Base-by-base conservation (phyloP, 2,113 vertebrate species). In the Malaclemys terrapin region DNA sequence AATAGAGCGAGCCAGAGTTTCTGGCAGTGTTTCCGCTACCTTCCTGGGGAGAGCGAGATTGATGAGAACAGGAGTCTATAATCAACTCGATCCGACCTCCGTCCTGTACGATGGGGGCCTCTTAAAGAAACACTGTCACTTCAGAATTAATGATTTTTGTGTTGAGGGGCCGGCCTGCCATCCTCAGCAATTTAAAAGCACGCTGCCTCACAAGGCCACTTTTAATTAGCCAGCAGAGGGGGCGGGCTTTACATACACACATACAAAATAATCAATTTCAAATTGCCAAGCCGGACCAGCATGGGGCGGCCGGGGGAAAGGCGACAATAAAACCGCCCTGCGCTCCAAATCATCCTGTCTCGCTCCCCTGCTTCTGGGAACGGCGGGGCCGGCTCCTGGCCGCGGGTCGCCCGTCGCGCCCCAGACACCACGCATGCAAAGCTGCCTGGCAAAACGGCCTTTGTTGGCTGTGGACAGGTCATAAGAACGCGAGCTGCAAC, bases 41-140 rank as follows among this genome's bases (percentile, higher is more conserved):
- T 80, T 80, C 87, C 69, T 59, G 59, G 57, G 79, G 50, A 57
- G 91, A n/a, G 29, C 19, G 38, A 92, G 91, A 92, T 92, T 88
- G 91, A 92, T 92, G 91, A 80, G 91, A 89, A 92, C 81, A 84
- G 82, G 72, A 84, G 87, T 88, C 75, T 82, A 80, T 84, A 84
- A 89, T 69, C 91, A 89, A 80, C 42, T 56, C 45, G 82, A 84
- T 84, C 50, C 82, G 13, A 88, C 91, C 91, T 72, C 69, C 65
- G 69, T 88, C 49, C 69, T 92, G 72, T 84, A 84, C 56, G 38
- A n/a, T 45, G 82, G 53, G 85, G 53, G 80, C 81, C 72, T 54
- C 91, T 92, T 92, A 92, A 92, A 92, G 91, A 88, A 88, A 92
- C 91, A 88, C 72, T 92, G 86, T 92, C 86, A 69, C 81, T 72